Conservation (phyloP, 2,888 invertebrate species). For the Litoditis marina region DNA sequence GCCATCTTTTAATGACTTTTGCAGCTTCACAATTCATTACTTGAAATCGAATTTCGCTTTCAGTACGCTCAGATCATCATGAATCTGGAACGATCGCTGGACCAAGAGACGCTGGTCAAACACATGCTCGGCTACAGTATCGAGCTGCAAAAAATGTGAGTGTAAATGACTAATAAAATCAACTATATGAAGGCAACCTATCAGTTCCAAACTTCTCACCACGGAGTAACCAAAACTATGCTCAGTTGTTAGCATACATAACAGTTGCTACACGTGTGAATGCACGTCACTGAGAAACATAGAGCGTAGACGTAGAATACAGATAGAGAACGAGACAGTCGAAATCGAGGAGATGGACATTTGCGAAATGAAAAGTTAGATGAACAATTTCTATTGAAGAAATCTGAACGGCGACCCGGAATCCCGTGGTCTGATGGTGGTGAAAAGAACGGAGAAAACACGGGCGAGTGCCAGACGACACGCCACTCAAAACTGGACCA, state of each 20-base stretch:
- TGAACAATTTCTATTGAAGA: too few relatives aligned
- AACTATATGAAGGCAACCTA: neutral
- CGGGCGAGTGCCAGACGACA: neutral
- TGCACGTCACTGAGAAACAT: too few relatives aligned
- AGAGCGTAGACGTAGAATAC: too few relatives aligned
- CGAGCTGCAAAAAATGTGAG: constrained; percentile 24
- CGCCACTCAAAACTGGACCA: too few relatives aligned
- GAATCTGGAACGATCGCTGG: constrained; percentile 86
- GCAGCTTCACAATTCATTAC: too few relatives aligned
- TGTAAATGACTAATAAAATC: neutral
- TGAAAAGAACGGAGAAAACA: constrained; percentile 82
- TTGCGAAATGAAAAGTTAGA: neutral
- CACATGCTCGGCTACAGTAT: constrained; percentile 93
- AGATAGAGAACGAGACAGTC: too few relatives aligned
- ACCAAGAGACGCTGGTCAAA: constrained; percentile 81
- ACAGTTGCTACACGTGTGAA: too few relatives aligned
- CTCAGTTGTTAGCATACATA: too few relatives aligned
- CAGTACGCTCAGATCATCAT: constrained; percentile 99
- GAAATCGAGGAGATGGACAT: too few relatives aligned
- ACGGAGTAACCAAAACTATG: too few relatives aligned
- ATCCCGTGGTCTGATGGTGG: constrained; percentile 82
- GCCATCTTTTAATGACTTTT: too few relatives aligned
- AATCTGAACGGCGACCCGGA: constrained; percentile 35
- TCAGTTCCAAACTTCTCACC: too few relatives aligned
- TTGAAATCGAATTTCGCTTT: neutral